A percentile compares a stretch with the other conserved stretches of the same genome.
Conservation (phyloP, 2,888 invertebrate genomes). For the Acleris cristana region DNA sequence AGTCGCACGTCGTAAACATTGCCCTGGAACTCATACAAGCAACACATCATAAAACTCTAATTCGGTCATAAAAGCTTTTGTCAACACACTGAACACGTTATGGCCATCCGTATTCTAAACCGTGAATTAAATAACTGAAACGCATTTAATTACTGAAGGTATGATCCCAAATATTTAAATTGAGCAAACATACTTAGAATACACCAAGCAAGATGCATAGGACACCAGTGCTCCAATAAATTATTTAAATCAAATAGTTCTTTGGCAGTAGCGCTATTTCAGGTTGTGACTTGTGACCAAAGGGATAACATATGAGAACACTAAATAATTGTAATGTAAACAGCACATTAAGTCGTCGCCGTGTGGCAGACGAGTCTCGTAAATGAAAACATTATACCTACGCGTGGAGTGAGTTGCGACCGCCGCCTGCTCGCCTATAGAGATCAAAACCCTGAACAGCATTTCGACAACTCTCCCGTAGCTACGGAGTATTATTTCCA, state of each 20-base stretch:
- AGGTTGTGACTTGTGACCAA: slow-evolving; percentile 41
- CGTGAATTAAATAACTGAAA: not conserved
- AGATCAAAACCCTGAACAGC: slow-evolving; percentile 8
- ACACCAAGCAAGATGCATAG: too few species aligned
- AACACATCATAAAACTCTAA: slow-evolving; percentile 3
- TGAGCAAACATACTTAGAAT: too few species aligned
- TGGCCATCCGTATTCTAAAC: not conserved
- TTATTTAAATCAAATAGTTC: slow-evolving; percentile 2
- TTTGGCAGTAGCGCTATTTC: slow-evolving; percentile 53
- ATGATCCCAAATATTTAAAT: too few species aligned
- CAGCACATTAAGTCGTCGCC: slow-evolving; percentile 51
- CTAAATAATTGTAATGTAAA: slow-evolving; percentile 63
- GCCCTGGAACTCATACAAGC: slow-evolving; percentile 3
- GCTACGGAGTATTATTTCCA: not conserved
- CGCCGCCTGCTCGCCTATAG: slow-evolving; percentile 1
- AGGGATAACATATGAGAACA: slow-evolving; percentile 56
- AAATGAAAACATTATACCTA: slow-evolving; percentile 27
- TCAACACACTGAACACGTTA: not conserved
- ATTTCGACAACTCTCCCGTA: not conserved
- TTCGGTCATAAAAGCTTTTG: too few species aligned
- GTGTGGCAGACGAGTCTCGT: slow-evolving; percentile 20
- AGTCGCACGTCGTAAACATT: slow-evolving; percentile 28
- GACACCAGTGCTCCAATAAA: not conserved
- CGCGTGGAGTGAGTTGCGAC: slow-evolving; percentile 11
- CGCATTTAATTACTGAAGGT: too few species aligned